Evolutionary conservation across 2,113 vertebrate genomes (phyloP).

Genomic region (Grammomys surdaster): DNA sequence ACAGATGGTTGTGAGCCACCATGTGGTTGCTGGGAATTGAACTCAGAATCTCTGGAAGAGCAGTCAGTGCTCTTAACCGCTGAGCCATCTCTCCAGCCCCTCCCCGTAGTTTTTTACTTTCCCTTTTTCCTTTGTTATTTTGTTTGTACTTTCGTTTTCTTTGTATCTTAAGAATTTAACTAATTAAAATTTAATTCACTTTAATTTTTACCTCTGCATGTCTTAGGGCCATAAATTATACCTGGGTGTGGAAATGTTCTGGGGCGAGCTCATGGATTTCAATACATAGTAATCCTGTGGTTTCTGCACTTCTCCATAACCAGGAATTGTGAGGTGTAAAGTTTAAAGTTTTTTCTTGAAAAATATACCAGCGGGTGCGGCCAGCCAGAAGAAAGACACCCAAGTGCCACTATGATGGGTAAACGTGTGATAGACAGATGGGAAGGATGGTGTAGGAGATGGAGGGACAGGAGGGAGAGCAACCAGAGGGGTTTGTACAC

Average conservation of each 20-base stretch:
- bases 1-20: too few species aligned
- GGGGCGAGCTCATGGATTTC: neutral
- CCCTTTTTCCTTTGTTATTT: constrained; percentile 1
- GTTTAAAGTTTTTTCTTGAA: neutral
- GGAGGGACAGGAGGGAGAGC: neutral
- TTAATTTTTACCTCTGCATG: neutral
- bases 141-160: constrained; percentile 9
- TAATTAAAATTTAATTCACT: constrained; percentile 23
- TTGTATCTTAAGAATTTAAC: constrained; percentile 32
- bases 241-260: neutral
- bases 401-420: neutral
- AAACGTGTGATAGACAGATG: neutral
- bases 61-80: too few species aligned
- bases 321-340: neutral
- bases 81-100: too few species aligned
- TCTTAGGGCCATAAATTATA: constrained; percentile 15
- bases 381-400: neutral
- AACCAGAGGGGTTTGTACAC: neutral
- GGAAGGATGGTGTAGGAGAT: too few species aligned
- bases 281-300: neutral
- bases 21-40: too few species aligned
- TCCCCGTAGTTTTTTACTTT: neutral
- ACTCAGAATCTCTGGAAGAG: too few species aligned
- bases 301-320: neutral
- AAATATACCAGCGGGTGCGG: neutral